Conservation (phyloP, 1,140 invertebrate species). For the Diorhabda elongata region DNA sequence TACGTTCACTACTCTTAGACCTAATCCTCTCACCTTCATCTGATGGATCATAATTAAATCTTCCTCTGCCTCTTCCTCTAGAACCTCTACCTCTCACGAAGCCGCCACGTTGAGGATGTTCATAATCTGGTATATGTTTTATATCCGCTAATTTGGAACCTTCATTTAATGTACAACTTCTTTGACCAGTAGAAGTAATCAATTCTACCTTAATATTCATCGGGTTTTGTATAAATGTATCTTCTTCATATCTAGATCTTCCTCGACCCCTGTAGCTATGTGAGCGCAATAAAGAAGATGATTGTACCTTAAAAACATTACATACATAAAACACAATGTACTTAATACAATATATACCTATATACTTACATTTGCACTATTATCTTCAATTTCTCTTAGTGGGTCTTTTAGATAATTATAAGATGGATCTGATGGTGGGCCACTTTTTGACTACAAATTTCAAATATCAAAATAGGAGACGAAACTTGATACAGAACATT, state of each 20-base stretch:
- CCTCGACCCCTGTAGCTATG: conserved; percentile 6
- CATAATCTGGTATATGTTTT: conserved; percentile 30
- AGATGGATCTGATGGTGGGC: conserved; percentile 28
- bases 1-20: neutral
- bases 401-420: conserved; percentile 32
- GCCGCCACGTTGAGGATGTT: conserved; percentile 6
- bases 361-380: neutral
- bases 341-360: too few relatives aligned
- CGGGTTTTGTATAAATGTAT: conserved; percentile 23
- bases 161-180: conserved; percentile 30
- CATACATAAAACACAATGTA: neutral
- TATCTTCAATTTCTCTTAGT: conserved; percentile 16
- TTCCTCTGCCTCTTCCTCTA: conserved; percentile 19
- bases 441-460: conserved; percentile 8
- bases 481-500: neutral
- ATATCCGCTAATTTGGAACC: conserved; percentile 27
- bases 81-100: conserved; percentile 15
- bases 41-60: conserved; percentile 6
- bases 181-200: conserved; percentile 28
- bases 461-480: neutral
- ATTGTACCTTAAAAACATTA: neutral
- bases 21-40: conserved; percentile 10
- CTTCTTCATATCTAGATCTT: conserved; percentile 5
- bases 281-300: neutral
- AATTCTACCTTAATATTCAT: conserved; percentile 33